phyloP scores from a whole-genome alignment of 1,140 invertebrate genomes.

The Drosophila tropicalis region DNA sequence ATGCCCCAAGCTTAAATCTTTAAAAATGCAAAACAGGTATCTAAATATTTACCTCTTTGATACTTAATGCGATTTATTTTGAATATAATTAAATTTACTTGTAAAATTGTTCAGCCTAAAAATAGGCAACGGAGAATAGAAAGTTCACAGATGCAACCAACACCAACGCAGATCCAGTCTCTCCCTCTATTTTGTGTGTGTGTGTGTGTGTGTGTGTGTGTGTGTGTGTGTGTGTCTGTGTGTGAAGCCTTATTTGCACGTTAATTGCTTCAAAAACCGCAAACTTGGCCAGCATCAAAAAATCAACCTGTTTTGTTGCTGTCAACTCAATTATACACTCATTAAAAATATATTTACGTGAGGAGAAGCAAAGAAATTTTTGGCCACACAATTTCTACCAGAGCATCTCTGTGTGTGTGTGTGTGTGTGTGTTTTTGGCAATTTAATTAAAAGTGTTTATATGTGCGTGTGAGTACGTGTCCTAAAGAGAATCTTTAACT shows the following conservation, averaged over 20 bases:
- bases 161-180: conserved; percentile 5
- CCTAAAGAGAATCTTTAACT: conserved; percentile 18
- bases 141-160: not conserved
- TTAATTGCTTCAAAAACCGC: conserved; percentile 47
- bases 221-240: conserved; percentile 16
- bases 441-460: conserved; percentile 50
- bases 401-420: not conserved
- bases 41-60: not conserved
- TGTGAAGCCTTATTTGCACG: conserved; percentile 44
- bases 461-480: not conserved
- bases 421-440: conserved; percentile 45
- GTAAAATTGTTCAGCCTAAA: conserved; percentile 29
- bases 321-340: conserved; percentile 61
- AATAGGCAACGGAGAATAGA: conserved; percentile 31
- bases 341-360: conserved; percentile 58
- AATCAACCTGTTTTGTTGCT: conserved; percentile 35
- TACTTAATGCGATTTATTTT: conserved; percentile 3
- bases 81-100: not conserved
- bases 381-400: conserved; percentile 39
- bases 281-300: conserved; percentile 7
- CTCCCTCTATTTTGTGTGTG: not conserved
- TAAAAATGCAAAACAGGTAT: not conserved
- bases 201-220: conserved; percentile 24
- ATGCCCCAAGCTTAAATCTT: not conserved
- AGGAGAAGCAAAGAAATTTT: conserved; percentile 40